Evolutionary conservation across 2,113 vertebrate genomes (phyloP).

Genomic region (Nannospalax galili): DNA sequence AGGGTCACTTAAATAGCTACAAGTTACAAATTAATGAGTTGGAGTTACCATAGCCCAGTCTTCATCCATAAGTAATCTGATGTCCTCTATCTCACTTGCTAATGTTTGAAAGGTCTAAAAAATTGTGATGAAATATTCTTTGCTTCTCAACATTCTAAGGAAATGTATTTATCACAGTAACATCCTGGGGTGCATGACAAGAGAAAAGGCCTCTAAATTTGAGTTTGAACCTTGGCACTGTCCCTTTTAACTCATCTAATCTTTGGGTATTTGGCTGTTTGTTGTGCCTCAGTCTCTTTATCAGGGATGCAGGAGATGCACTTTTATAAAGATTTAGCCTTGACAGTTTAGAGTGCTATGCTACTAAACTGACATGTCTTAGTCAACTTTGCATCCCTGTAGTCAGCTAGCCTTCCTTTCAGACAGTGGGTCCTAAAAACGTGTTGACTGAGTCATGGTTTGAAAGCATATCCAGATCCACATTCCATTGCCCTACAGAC

Average conservation of each 20-base stretch:
- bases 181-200: not conserved
- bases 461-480: not conserved
- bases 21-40: not conserved
- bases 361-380: rapidly evolving
- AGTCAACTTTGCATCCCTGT: not conserved
- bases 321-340: not conserved
- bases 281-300: not conserved
- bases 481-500: not conserved
- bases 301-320: not conserved
- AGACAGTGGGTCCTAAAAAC: not conserved
- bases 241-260: not conserved
- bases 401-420: not conserved
- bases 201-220: not conserved
- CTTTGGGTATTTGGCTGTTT: not conserved
- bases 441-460: not conserved
- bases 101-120: not conserved
- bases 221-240: not conserved
- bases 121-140: not conserved
- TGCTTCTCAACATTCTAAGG: not conserved
- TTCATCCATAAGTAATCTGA: not conserved
- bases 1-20: not conserved
- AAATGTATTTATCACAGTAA: not conserved
- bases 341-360: not conserved
- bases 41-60: not conserved
- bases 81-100: not conserved